Percentiles rank a stretch among this genome's conserved stretches.
These are phyloP conservation scores for Anticlea derivata DNA, from an alignment of 2,888 invertebrate species.

Conservation along the genomic window DNA sequence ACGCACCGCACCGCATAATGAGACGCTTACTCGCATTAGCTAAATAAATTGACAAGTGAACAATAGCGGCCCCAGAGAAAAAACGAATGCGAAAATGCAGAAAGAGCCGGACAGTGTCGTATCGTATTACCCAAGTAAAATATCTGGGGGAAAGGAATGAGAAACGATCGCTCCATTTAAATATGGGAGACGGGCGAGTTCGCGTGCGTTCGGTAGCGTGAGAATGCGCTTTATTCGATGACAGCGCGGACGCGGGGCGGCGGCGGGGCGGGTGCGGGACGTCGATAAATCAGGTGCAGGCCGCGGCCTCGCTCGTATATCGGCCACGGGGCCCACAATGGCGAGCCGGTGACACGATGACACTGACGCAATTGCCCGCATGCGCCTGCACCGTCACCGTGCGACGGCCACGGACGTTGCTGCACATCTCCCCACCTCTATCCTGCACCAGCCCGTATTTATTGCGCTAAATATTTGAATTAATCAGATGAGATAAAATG, in stretches of 20 bases:
- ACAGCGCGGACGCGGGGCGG: conserved; percentile 46
- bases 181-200: conserved; percentile 76
- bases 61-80: conserved; percentile 76
- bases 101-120: conserved; percentile 83
- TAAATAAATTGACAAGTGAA: conserved; percentile 84
- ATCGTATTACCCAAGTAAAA: conserved; percentile 84
- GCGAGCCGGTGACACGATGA: conserved; percentile 69
- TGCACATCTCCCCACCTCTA: conserved; percentile 49
- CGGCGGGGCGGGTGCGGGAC: conserved; percentile 53
- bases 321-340: conserved; percentile 72
- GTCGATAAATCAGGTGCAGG: conserved; percentile 79
- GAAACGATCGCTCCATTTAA: conserved; percentile 81
- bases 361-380: conserved; percentile 78
- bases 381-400: conserved; percentile 64
- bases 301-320: conserved; percentile 61
- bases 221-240: conserved; percentile 81
- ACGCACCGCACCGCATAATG: conserved; percentile 82
- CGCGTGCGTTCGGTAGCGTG: conserved; percentile 83
- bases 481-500: conserved; percentile 83
- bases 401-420: conserved; percentile 52
- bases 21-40: conserved; percentile 84
- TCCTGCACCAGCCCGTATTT: conserved; percentile 62
- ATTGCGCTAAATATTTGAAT: conserved; percentile 83
- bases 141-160: conserved; percentile 82
- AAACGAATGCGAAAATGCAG: conserved; percentile 77